Percentiles rank a stretch among this genome's conserved stretches.
These are phyloP conservation scores for Tromatobia lineatoria DNA, from an alignment of 2,888 invertebrate genomes.

Conservation along the genomic window DNA sequence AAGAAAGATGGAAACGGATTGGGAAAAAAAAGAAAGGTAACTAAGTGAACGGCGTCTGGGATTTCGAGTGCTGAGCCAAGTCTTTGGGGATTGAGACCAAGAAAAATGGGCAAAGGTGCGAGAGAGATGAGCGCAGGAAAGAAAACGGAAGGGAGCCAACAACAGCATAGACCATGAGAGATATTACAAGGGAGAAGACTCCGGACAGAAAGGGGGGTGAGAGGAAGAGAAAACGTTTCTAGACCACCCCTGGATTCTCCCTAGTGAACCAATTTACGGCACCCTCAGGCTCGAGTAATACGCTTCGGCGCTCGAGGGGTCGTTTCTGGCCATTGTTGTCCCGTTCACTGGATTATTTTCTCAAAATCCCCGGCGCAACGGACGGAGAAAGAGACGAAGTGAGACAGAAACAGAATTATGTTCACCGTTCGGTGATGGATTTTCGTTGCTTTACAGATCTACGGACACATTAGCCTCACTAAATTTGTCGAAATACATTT, in stretches of 20 bases:
- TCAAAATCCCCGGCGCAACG: conserved; percentile 64
- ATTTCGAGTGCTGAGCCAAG: conserved; percentile 66
- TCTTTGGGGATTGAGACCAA: conserved; percentile 58
- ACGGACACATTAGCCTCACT: conserved; percentile 3
- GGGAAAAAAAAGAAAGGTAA: conserved; percentile 28
- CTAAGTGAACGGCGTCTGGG: conserved; percentile 56
- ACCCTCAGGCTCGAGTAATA: conserved; percentile 77
- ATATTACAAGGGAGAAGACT: conserved; percentile 24
- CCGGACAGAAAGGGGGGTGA: conserved; percentile 41
- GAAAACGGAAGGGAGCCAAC: conserved; percentile 69
- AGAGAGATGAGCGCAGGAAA: conserved; percentile 67
- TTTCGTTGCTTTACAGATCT: conserved; percentile 1
- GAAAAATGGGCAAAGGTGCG: conserved; percentile 55
- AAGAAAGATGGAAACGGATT: conserved; percentile 37
- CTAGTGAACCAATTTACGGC: conserved; percentile 82
- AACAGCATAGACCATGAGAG: conserved; percentile 52
- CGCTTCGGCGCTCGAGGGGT: conserved; percentile 76
- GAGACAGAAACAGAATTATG: background rate
- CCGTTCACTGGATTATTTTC: conserved; percentile 72
- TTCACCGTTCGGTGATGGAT: background rate
- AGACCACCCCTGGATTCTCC: conserved; percentile 41
- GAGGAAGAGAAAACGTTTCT: conserved; percentile 54
- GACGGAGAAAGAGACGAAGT: conserved; percentile 7
- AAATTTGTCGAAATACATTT: background rate
- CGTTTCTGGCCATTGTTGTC: conserved; percentile 80